A percentile compares a stretch with the other conserved stretches of the same genome.
Conservation (phyloP, 2,888 invertebrate species). For the Amaurobius ferox region DNA sequence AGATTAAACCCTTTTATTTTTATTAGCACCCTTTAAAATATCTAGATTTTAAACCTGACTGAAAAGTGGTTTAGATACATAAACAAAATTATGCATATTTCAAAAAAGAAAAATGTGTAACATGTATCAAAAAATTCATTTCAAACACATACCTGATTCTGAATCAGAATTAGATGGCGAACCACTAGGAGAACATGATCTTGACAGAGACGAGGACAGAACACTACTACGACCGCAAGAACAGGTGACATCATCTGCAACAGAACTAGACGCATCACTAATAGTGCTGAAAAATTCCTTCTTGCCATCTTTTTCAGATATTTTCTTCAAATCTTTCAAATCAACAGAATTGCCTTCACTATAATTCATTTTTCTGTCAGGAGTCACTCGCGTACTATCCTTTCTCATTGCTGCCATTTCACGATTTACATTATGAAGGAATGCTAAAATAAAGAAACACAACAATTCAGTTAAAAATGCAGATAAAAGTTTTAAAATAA, state of each 20-base stretch:
- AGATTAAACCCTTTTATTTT: too few species aligned
- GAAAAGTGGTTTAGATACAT: too few species aligned
- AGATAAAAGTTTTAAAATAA: too few species aligned
- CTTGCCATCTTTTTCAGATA: slow-evolving; percentile 24
- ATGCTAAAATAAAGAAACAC: slow-evolving; percentile 4
- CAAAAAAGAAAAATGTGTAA: too few species aligned
- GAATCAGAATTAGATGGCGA: slow-evolving; percentile 77
- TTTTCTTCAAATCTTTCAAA: not conserved
- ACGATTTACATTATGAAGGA: slow-evolving; percentile 25
- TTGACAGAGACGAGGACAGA: slow-evolving; percentile 81
- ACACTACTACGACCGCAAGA: slow-evolving; percentile 87
- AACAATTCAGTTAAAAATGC: too few species aligned
- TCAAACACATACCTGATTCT: slow-evolving; percentile 77
- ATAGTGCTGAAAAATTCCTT: slow-evolving; percentile 80
- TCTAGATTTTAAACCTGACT: too few species aligned
- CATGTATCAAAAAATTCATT: too few species aligned
- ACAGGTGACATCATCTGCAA: slow-evolving; percentile 82
- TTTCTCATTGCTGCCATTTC: slow-evolving; percentile 17
- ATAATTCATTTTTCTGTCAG: not conserved
- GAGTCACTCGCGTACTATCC: not conserved
- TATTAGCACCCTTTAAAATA: too few species aligned
- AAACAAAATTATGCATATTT: too few species aligned
- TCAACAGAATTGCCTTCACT: not conserved
- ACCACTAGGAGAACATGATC: slow-evolving; percentile 42
- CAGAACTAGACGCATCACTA: slow-evolving; percentile 91